Base-by-base conservation (phyloP, 2,888 invertebrate genomes). In the Andrena trimmerana region DNA sequence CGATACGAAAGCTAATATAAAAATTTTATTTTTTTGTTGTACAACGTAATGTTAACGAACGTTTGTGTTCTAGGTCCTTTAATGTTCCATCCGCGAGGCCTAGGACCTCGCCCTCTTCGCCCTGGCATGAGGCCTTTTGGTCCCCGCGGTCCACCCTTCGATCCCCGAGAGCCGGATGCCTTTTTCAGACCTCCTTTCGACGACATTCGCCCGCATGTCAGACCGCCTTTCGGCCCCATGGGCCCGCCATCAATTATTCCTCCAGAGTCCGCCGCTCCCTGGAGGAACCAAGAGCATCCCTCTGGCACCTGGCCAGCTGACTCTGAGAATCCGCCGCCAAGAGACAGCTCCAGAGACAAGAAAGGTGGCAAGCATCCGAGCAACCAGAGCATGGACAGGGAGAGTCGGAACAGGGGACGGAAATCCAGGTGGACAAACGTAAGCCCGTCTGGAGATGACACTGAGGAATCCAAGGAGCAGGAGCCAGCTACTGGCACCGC, bases 61-160 rank as follows among this genome's bases (percentile, higher is more conserved):
- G 20, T 60, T 54, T 16, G 2, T 65, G 57, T 70, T 88, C 78
- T 1, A 94, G 94, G 94, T 74, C 94, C 94, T 3, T 88, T 94
- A 71, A 93, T 94, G 92, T 94, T 94, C 84, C 94, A 94, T 86
- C 93, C 92, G 2, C 91, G 94, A 33, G 94, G 94, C 27, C 92
- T 94, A 91, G 94, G 93, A 5, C 94, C 93, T 20, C 86, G 94
- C 10, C 94, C 94, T 4, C 92, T 93, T 91, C 89, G 94, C 42
- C 92, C 93, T 3, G 92, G 92, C 24, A 92, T 94, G 92, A 90
- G 93, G 24, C 91, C 92, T 5, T 93, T 93, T 52, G 93, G 93
- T 8, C 92, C 93, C 0, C 90, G 93, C 16, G 92, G 92, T 0
- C 91, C 92, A 6, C 88, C 90, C 7, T 93, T 93, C 54, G 92